Evolutionary conservation across 2,888 invertebrate species (phyloP).

Genomic region (Ophion slaviceki): DNA sequence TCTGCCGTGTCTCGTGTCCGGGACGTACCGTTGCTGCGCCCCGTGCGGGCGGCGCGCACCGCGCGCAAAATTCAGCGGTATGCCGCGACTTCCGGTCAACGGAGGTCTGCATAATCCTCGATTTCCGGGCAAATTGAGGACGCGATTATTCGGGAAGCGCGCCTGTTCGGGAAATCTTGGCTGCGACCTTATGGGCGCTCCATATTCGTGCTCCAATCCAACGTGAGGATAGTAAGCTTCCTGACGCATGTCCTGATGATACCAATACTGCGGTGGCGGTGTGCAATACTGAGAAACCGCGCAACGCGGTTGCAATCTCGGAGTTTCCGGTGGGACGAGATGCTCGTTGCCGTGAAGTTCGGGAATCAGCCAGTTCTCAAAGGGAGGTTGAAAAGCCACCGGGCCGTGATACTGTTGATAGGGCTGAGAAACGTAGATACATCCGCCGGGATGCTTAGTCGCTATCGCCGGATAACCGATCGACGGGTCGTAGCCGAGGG

Average conservation of each 20-base stretch:
- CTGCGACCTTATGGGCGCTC: background rate
- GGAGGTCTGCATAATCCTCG: background rate
- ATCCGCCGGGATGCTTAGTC: background rate
- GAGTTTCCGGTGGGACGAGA: background rate
- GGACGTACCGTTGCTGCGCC: background rate
- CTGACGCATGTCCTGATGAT: background rate
- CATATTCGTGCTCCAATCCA: background rate
- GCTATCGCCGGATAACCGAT: background rate
- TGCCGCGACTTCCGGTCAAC: background rate
- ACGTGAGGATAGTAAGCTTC: background rate
- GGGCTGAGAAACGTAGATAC: background rate
- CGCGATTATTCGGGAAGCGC: background rate
- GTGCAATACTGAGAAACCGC: background rate
- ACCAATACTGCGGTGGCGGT: background rate
- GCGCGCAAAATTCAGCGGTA: background rate
- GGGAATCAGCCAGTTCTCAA: background rate
- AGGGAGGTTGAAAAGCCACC: background rate
- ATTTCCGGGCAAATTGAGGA: background rate
- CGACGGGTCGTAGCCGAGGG: background rate
- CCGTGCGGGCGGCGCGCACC: background rate
- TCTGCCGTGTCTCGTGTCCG: background rate
- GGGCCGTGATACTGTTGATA: background rate
- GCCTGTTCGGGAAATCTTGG: background rate
- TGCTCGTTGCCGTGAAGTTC: background rate
- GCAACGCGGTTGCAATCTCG: background rate